Percentiles rank a stretch among this genome's conserved stretches.
Conservation (phyloP, 2,888 invertebrate genomes). For the Zeuzera pyrina region DNA sequence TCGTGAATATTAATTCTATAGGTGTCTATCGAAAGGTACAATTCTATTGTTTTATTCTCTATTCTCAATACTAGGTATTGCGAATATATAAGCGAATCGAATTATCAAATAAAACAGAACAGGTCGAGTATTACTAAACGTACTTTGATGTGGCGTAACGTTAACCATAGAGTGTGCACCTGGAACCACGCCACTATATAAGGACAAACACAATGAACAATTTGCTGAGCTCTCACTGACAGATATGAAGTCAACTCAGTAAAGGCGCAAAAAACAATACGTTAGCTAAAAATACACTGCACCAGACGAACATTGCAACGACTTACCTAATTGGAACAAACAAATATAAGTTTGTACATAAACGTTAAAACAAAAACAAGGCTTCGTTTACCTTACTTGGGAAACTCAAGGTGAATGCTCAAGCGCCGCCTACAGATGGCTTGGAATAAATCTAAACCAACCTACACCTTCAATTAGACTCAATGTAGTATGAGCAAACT, state of each 20-base stretch:
- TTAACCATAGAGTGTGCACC: conserved; percentile 23
- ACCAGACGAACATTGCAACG: conserved; percentile 30
- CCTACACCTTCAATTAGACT: conserved; percentile 52
- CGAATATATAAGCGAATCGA: conserved; percentile 33
- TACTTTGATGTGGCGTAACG: conserved; percentile 18
- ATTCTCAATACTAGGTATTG: conserved; percentile 31
- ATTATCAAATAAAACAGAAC: conserved; percentile 42
- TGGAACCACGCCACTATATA: conserved; percentile 17
- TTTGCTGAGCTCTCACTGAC: no score
- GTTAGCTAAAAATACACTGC: no score
- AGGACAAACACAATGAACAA: no score
- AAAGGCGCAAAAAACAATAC: no score
- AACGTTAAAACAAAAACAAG: conserved; percentile 44
- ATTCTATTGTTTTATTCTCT: conserved; percentile 49
- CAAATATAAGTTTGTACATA: no score
- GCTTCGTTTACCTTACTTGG: conserved; percentile 50
- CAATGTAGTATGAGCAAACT: conserved; percentile 13
- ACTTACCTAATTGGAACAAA: conserved; percentile 43
- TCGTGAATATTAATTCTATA: conserved; percentile 1
- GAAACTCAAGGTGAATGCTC: conserved; percentile 40
- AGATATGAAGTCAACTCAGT: no score
- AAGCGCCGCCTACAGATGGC: conserved; percentile 32
- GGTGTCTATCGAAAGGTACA: conserved; percentile 29
- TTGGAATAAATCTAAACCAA: conserved; percentile 44
- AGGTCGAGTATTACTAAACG: conserved; percentile 25